Base-by-base conservation (phyloP, 2,888 invertebrate genomes). In the Cacoxenus indagator region DNA sequence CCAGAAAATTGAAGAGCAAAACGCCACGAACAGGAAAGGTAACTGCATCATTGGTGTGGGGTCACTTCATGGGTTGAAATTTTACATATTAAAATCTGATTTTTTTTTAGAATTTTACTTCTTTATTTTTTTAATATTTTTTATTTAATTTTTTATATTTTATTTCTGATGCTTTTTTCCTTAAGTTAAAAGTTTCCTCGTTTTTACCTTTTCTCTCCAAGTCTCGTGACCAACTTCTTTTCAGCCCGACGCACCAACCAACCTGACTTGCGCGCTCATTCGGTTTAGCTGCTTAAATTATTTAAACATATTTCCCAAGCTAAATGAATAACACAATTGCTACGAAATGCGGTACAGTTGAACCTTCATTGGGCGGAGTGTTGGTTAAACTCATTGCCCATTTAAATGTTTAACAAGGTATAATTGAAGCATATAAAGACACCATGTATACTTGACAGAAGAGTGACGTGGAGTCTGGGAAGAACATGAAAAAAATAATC, bases 1-100 rank as follows among this genome's bases (percentile, higher is more conserved):
- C n/a, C n/a, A 69, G 72, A 72, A 81, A 78, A 78, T 76, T 78
- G 76, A 78, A 82, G 76, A 71, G 64, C 64, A 70, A 72, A 70
- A 61, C 61, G 27, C 26, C 17, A 19, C 31, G 31, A n/a, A 9
- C 31, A 73, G 65, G 67, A 68, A 68, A 68, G 67, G 70, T 72
- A 74, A 71, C 26, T 14, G 27, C n/a, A n/a, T 5, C 11, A 4
- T 59, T 59, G 59, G 24, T 14, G 55, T 55, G 27, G 6, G 59
- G 59, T 59, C 4, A 59, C n/a, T n/a, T n/a, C n/a, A n/a, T n/a
- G n/a, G n/a, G n/a, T n/a, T n/a, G n/a, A n/a, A n/a, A n/a, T n/a
- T n/a, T n/a, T n/a, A n/a, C n/a, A n/a, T n/a, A n/a, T n/a, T n/a
- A n/a, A n/a, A n/a, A n/a, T n/a, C n/a, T n/a, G n/a, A n/a, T n/a